Base-by-base conservation (phyloP, 2,888 invertebrate species). In the Drosophila greeni region DNA sequence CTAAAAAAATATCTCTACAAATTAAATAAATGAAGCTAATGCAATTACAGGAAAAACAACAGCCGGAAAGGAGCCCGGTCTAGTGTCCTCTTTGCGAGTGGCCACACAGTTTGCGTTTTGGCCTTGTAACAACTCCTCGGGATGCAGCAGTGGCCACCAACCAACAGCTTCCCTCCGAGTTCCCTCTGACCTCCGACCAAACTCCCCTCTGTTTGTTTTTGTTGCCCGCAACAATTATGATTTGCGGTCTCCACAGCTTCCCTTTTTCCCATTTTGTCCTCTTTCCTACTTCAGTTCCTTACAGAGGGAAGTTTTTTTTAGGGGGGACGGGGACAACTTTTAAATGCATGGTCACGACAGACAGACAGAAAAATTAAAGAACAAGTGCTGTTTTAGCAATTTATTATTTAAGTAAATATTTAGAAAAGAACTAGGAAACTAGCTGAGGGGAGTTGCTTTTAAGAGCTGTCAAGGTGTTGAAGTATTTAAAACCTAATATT, bases 161-260 rank as follows among this genome's bases (percentile, higher is more conserved):
- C 11, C 33, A n/a, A 18, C 23, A 29, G 1, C 29, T 3, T 20
- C 20, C 20, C 20, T 20, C 20, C 20, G 20, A 20, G 20, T n/a
- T 31, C 11, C 29, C 36, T 16, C 16, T 0, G 5, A 16, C 11
- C 24, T n/a, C 26, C 20, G 18, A 16, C 42, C n/a, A 16, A 24
- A 5, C 3, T 42, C 29, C 23, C 14, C 24, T 54, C n/a, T 43
- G 18, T 24, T 43, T 33, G 43, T 31, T 56, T 36, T 52, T 52
- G 24, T 16, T 65, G 52, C 23, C 49, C 66, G 51, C 57, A 57
- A 65, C 66, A 65, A 66, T 66, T 66, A 66, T 66, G 66, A 66
- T 65, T 65, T 66, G 65, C 66, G 52, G 66, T 47, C 56, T 66
- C 34, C 47, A 23, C 47, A 23, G 48, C 43, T 26, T 23, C 26